Percentiles rank a stretch among this genome's conserved stretches.
phyloP scores from a whole-genome alignment of 2,797 vertebrate genomes.

The Austrolebias charrua region DNA sequence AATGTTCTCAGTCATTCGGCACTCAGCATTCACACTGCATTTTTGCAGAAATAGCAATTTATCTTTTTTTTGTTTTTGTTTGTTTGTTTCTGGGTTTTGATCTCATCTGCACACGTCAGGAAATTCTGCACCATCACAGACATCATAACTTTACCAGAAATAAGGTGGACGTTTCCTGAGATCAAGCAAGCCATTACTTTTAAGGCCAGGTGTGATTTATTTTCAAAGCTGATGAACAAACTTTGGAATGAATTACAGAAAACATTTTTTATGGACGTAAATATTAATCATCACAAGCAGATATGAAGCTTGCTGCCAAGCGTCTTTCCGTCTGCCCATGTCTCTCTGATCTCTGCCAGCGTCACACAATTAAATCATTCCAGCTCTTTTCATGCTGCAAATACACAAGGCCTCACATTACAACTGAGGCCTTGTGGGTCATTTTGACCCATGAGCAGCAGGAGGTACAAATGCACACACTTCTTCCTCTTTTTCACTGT shows the following conservation, averaged over 20 bases:
- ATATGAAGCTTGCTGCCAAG: background rate
- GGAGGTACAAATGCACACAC: background rate
- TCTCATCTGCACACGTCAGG: background rate
- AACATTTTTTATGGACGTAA: conserved; percentile 25
- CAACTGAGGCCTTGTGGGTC: too few relatives aligned
- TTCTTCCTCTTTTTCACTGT: background rate
- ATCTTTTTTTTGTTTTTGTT: background rate
- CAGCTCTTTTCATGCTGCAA: conserved; percentile 8
- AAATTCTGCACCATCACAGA: conserved; percentile 17
- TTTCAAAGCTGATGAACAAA: conserved; percentile 11
- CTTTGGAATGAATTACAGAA: background rate
- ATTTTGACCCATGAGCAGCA: too few relatives aligned
- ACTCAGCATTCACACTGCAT: too few relatives aligned
- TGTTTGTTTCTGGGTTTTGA: background rate
- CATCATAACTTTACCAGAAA: conserved; percentile 34
- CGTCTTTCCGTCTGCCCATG: background rate
- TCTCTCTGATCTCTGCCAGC: conserved; percentile 6
- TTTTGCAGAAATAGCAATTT: too few relatives aligned
- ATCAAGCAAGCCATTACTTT: conserved; percentile 26
- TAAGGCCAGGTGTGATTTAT: background rate
- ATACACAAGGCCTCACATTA: conserved; percentile 2
- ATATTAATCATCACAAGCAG: conserved; percentile 21
- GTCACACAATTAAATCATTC: conserved; percentile 5
- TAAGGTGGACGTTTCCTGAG: conserved; percentile 38
- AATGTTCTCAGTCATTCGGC: too few relatives aligned